Percentiles rank a stretch among this genome's conserved stretches.
phyloP scores from a whole-genome alignment of 2,888 invertebrate genomes.

The Brachypalpus laphriformis region DNA sequence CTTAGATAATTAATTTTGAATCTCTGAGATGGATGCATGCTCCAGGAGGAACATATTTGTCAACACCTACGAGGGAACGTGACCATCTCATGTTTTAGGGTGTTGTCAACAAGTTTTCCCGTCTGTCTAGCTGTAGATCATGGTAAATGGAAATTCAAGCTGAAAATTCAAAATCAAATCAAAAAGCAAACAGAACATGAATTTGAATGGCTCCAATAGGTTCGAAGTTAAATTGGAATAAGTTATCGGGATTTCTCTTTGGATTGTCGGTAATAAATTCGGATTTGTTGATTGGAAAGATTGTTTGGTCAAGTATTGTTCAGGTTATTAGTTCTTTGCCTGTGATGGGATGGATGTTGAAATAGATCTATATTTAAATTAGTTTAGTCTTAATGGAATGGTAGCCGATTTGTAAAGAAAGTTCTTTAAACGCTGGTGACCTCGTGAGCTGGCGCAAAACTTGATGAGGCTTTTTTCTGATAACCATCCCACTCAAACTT shows the following conservation, averaged over 20 bases:
- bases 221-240: neutral
- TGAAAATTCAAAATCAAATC: neutral
- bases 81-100: neutral
- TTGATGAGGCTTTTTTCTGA: no score
- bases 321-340: neutral
- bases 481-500: no score
- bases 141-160: conserved; percentile 2
- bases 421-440: neutral
- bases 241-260: conserved; percentile 20
- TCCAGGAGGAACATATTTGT: conserved; percentile 35
- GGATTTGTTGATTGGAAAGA: conserved; percentile 38
- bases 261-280: conserved; percentile 13
- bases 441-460: no score
- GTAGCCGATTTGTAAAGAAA: neutral
- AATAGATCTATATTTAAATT: conserved; percentile 5
- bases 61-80: conserved; percentile 33
- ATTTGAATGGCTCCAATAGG: conserved; percentile 18
- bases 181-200: neutral
- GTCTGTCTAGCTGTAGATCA: neutral
- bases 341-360: neutral
- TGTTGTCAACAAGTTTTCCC: conserved; percentile 2
- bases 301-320: conserved; percentile 18
- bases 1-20: conserved; percentile 27
- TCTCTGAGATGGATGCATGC: conserved; percentile 17
- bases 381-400: neutral